phyloP scores from a whole-genome alignment of 37 sponge, comb jelly and placozoan genomes.

The Amphimedon queenslandica region DNA sequence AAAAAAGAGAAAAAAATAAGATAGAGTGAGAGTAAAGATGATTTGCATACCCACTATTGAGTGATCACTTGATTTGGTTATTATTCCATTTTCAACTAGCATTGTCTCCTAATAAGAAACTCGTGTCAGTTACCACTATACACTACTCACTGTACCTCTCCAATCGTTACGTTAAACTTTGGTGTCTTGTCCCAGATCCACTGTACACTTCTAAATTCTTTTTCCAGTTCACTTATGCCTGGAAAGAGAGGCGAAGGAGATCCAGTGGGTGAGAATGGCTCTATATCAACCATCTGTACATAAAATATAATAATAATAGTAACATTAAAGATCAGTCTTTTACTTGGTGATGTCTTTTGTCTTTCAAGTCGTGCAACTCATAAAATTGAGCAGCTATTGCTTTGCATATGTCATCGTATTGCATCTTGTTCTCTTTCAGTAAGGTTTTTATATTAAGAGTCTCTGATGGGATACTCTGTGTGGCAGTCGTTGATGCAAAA shows the following conservation, averaged over 20 bases:
- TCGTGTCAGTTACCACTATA: too few relatives aligned
- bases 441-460: neutral
- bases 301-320: neutral
- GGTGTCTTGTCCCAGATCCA: constrained; percentile 83
- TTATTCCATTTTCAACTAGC: too few relatives aligned
- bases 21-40: too few relatives aligned
- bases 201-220: neutral
- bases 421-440: neutral
- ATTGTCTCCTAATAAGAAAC: too few relatives aligned
- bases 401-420: neutral
- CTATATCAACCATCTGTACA: neutral
- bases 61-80: too few relatives aligned
- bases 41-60: too few relatives aligned
- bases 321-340: neutral
- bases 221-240: neutral
- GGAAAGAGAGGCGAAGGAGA: neutral
- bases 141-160: too few relatives aligned
- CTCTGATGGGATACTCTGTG: neutral
- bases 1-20: too few relatives aligned
- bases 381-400: constrained; percentile 49
- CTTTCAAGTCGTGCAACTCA: constrained; percentile 19
- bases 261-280: too few relatives aligned
- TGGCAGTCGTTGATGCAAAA: constrained; percentile 16
- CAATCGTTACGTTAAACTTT: constrained; percentile 42
- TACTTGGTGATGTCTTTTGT: constrained; percentile 7